Evolutionary conservation across 2,113 vertebrate genomes (phyloP), one percentile per base, ranked within the genome.

Genomic region (Oxygymnocypris stewartii): DNA sequence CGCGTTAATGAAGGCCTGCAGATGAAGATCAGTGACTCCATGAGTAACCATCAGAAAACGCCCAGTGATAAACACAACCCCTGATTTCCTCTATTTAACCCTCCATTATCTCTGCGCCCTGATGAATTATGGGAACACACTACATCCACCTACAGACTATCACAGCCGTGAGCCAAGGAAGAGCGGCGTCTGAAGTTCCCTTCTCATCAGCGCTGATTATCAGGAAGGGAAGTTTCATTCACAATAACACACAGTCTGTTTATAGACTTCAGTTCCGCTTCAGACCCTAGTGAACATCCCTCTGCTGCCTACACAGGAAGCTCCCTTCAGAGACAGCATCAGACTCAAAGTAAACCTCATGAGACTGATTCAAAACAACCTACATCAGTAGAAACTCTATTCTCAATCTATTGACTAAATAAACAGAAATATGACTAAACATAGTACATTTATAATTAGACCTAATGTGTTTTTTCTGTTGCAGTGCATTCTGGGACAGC

Each of bases 11-110:
- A 87, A 69, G 89, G 14, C 51, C 81, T 90, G 89, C 82, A 18
- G 86, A 88, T 89, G 88, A 84, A 89, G 91, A 91, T 92, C 86
- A 93, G 89, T 88, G 90, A 89, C 91, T 93, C 92, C 47, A 31
- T 28, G 16, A 84, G 87, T 44, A 49, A 83, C 87, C 86, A 74
- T 44, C 79, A 83, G 88, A 73, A 90, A 59, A 51, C 75, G 4
- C 69, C 77, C 42, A 35, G 77, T 18, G 10, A 78, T 90, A 85
- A 63, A 54, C 51, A 87, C 37, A 85, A 65, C 73, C 63, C 31
- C 9, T 87, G 6, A 85, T 44, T 78, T 90, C 84, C 82, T 87
- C 87, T 86, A 2, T 57, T 54, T 79, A 40, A 28, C 86, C 82
- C 63, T 47, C 23, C 49, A 81, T 78, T 84, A 84, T 79, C 84